Evolutionary conservation across 2,888 invertebrate species (phyloP).

Genomic region (Suillia variegata): DNA sequence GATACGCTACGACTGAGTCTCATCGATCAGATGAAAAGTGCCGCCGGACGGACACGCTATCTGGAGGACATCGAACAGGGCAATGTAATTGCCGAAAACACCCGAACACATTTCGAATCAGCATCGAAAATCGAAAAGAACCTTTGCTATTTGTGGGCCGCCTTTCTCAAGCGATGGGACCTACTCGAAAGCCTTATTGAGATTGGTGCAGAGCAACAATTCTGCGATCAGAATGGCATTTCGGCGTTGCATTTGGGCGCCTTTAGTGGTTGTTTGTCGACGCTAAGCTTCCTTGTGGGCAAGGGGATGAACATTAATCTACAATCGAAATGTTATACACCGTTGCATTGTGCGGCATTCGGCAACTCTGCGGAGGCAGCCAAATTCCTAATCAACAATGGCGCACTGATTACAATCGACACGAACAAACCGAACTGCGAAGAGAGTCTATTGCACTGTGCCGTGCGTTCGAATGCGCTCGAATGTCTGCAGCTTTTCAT

Average conservation of each 20-base stretch:
- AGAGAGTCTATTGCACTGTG: conserved; percentile 82
- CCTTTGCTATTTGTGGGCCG: conserved; percentile 74
- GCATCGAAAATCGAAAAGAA: conserved; percentile 73
- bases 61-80: conserved; percentile 77
- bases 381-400: conserved; percentile 74
- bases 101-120: conserved; percentile 63
- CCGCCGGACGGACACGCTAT: conserved; percentile 70
- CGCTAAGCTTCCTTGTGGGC: conserved; percentile 71
- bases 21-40: conserved; percentile 74
- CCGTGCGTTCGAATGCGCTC: conserved; percentile 82
- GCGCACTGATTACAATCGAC: conserved; percentile 72
- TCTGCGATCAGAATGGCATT: conserved; percentile 74
- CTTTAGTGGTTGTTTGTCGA: conserved; percentile 77
- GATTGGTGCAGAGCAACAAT: conserved; percentile 73
- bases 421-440: conserved; percentile 72
- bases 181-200: conserved; percentile 69
- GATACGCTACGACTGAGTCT: conserved; percentile 77
- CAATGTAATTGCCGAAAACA: conserved; percentile 67
- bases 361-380: conserved; percentile 83
- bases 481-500: conserved; percentile 80
- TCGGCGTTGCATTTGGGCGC: conserved; percentile 78
- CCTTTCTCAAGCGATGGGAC: conserved; percentile 73
- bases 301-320: conserved; percentile 74
- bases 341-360: conserved; percentile 88
- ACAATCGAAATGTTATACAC: conserved; percentile 75